Conservation (phyloP, 2,113 vertebrate species). For the Poecile atricapillus region DNA sequence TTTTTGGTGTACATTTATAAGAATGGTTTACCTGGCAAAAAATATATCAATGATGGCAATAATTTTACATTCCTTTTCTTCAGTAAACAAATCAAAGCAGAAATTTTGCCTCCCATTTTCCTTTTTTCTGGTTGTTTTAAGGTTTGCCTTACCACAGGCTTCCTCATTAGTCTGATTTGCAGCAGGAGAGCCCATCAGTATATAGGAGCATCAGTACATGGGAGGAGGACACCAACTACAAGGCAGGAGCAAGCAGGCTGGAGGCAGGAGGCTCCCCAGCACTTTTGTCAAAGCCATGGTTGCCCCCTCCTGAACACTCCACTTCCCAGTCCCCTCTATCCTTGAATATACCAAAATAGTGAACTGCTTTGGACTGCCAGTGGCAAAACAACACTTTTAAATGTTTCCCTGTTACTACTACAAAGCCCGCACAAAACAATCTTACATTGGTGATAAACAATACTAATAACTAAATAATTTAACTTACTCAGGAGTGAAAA, state of each 20-base stretch:
- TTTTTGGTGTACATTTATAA: neutral
- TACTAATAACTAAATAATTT: neutral
- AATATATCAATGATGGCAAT: accelerated
- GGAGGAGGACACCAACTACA: neutral
- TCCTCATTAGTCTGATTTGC: neutral
- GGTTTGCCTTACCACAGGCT: neutral
- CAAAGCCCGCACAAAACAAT: neutral
- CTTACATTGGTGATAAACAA: neutral
- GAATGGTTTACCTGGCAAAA: neutral
- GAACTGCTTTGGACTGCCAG: neutral
- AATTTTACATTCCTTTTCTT: neutral
- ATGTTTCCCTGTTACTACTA: neutral
- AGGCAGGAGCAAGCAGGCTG: neutral
- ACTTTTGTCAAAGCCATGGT: neutral
- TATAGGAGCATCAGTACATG: neutral
- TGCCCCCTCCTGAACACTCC: too few species aligned
- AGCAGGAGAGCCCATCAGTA: neutral
- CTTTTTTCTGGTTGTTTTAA: neutral
- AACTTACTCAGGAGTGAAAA: neutral
- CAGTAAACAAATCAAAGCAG: neutral
- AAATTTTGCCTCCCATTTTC: neutral
- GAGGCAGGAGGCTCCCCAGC: neutral
- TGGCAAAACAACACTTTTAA: neutral
- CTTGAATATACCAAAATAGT: neutral
- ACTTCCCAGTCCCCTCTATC: neutral